These are phyloP conservation scores for Cyanoderma ruficeps DNA, from an alignment of 2,113 vertebrate genomes.

Conservation along the genomic window DNA sequence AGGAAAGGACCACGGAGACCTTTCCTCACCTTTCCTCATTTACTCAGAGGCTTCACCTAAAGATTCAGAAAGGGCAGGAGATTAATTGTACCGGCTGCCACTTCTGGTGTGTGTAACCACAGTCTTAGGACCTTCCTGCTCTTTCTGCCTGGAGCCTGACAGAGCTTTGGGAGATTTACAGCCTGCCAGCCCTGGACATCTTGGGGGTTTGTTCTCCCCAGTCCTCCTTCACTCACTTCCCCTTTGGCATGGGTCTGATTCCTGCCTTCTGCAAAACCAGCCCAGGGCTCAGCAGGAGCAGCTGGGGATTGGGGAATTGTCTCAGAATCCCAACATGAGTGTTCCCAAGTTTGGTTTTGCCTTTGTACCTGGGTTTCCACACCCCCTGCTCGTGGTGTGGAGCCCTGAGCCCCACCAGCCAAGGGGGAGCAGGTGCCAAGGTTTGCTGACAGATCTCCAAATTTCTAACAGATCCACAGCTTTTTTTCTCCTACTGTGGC, in stretches of 20 bases:
- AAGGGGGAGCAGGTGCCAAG: neutral
- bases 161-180: neutral
- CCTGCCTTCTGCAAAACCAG: neutral
- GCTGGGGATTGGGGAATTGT: too few species aligned
- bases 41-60: conserved; percentile 29
- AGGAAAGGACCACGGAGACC: neutral
- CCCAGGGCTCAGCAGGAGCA: too few species aligned
- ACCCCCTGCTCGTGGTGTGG: neutral
- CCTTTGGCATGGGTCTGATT: neutral
- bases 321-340: neutral
- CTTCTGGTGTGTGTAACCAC: neutral
- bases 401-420: neutral
- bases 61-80: conserved; percentile 46
- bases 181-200: neutral
- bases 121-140: neutral
- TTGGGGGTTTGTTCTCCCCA: neutral
- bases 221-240: neutral
- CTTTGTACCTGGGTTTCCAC: neutral
- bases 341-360: neutral
- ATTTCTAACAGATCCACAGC: too few species aligned
- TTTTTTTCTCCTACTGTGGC: too few species aligned
- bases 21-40: conserved; percentile 24
- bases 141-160: neutral
- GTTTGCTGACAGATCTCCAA: neutral
- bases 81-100: conserved; percentile 20